phyloP scores from a whole-genome alignment of 2,888 invertebrate species.

The Apamea crenata region DNA sequence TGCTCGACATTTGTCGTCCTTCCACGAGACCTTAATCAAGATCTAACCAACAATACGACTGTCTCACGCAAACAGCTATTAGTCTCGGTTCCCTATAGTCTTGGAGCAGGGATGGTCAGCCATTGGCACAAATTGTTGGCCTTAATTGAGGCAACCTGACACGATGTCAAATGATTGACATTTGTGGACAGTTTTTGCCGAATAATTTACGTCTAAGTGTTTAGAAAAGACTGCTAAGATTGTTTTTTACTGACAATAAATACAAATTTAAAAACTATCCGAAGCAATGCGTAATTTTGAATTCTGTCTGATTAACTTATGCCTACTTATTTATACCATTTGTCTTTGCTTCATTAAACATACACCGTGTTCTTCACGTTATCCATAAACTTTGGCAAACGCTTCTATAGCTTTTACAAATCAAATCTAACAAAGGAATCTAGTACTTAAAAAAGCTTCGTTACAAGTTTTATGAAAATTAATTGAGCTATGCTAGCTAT shows the following conservation, averaged over 20 bases:
- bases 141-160: neutral
- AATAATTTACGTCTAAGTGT: neutral
- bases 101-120: neutral
- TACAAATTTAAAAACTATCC: neutral
- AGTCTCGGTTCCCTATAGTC: slow-evolving; percentile 24
- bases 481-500: too few relatives aligned
- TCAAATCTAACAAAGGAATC: too few relatives aligned
- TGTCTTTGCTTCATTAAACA: neutral
- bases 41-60: slow-evolving; percentile 49
- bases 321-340: neutral
- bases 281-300: too few relatives aligned
- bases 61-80: slow-evolving; percentile 45
- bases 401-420: too few relatives aligned
- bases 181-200: neutral
- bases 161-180: neutral
- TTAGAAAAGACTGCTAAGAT: neutral
- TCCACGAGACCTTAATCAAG: slow-evolving; percentile 49
- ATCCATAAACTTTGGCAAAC: too few relatives aligned
- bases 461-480: too few relatives aligned
- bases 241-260: neutral
- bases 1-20: slow-evolving; percentile 44
- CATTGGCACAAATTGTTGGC: slow-evolving; percentile 16
- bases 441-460: too few relatives aligned
- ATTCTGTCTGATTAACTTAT: neutral
- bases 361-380: too few relatives aligned